Conservation (phyloP, 2,888 invertebrate species). For the Xylota sylvarum region DNA sequence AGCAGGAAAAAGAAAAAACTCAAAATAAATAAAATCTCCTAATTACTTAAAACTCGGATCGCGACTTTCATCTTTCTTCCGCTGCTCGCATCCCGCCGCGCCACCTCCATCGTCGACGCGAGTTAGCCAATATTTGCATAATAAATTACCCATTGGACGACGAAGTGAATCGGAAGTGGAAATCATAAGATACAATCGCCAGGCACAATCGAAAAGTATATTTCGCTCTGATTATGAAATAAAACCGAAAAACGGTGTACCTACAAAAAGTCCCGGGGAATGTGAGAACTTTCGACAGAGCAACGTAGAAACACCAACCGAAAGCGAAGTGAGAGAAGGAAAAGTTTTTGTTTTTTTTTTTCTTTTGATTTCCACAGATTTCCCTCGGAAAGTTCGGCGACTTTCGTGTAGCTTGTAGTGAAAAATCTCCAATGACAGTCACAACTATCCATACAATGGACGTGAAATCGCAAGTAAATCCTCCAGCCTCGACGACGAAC, state of each 20-base stretch:
- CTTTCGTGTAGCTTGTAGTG: slow-evolving; percentile 34
- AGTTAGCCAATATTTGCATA: slow-evolving; percentile 73
- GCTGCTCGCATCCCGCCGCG: slow-evolving; percentile 11
- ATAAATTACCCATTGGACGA: slow-evolving; percentile 67
- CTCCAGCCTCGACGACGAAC: slow-evolving; percentile 77
- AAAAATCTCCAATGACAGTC: slow-evolving; percentile 82
- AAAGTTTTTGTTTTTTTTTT: slow-evolving; percentile 27
- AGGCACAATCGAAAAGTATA: slow-evolving; percentile 36
- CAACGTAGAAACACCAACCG: slow-evolving; percentile 12
- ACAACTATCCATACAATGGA: slow-evolving; percentile 83
- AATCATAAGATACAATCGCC: slow-evolving; percentile 62
- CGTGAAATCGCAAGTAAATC: slow-evolving; percentile 82
- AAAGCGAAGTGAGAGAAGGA: slow-evolving; percentile 22
- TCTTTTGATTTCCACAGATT: slow-evolving; percentile 12
- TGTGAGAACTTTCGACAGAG: slow-evolving; percentile 12
- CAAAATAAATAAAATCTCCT: slow-evolving; percentile 10
- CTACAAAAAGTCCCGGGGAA: slow-evolving; percentile 36
- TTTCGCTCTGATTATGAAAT: slow-evolving; percentile 55
- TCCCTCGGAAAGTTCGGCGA: slow-evolving; percentile 29
- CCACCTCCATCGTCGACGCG: slow-evolving; percentile 27
- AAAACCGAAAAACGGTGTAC: slow-evolving; percentile 28
- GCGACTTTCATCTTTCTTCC: not conserved
- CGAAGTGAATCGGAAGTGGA: slow-evolving; percentile 58
- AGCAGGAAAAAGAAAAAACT: slow-evolving; percentile 19
- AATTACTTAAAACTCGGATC: not conserved